Base-by-base conservation (phyloP, 2,888 invertebrate species). In the Pherbina coryleti region DNA sequence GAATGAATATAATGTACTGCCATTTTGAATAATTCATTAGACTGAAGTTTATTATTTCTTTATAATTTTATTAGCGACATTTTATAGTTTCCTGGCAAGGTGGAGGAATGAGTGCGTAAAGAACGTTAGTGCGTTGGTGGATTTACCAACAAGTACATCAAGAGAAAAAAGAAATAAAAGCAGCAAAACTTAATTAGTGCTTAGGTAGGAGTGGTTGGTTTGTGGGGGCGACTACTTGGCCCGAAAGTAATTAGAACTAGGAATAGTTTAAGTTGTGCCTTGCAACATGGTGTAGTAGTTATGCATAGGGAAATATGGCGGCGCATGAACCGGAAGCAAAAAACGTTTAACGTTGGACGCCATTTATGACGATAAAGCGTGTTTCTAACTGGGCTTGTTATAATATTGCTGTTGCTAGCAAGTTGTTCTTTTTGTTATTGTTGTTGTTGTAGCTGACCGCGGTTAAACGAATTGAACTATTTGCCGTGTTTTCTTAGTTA, bases 341-440 rank as follows among this genome's bases (percentile, higher is more conserved):
- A 82, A 84, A 77, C 83, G 81, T 85, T 85, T 85, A 86, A 82
- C 82, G 79, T 78, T 80, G 78, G 81, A 81, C 83, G 81, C 86
- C 85, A 86, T 85, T 85, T 83, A 70, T 31, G 25, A 25, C 28
- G 14, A 57, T 49, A 37, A 19, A 55, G 66, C 31, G 17, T 19
- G 60, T 55, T 34, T 28, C 17, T 79, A 80, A 69, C 79, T 73
- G 19, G 75, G 62, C 34, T 17, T 28, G 75, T 49, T n/a, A 11
- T 71, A 9, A 67, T 53, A 62, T 60, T 19, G n/a, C 60, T 57
- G 49, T 71, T 28, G 57, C 25, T 55, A 34, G 62, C 25, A 31
- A 34, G 73, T 37, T 37, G 19, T 62, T 25, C 19, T 62, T 62
- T 55, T 72, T 34, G 17, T 73, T 67, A 75, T n/a, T 60, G 22